Base-by-base conservation (phyloP, 2,797 vertebrate genomes). In the Rachycentron canadum region DNA sequence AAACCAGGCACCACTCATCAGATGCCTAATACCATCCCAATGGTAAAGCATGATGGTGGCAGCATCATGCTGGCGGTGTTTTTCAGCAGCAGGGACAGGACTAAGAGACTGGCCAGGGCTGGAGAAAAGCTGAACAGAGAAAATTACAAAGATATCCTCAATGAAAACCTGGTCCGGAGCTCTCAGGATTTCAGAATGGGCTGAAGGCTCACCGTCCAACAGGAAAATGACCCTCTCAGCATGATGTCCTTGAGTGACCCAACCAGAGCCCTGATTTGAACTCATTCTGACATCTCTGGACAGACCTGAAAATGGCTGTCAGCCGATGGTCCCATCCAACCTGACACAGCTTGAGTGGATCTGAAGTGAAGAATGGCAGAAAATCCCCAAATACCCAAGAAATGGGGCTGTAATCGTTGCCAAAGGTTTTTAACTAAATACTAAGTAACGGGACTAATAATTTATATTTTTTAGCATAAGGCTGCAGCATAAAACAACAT, bases 381-480 rank as follows among this genome's bases (percentile, higher is more conserved):
- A 47, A 47, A 47, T 47, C 43, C 43, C 8, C 8, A 21, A 43
- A 43, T 43, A 9, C 36, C 45, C 38, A 40, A 40, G 12, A 40
- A 9, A 10, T 41, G 40, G 64, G 53, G 52, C 45, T 40, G 69
- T 34, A 55, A 69, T 55, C 2, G 7, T 36, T 60, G 45, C 26
- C 41, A 67, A 62, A 79, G 76, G 41, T 45, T 41, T 38, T 66
- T 41, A 50, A 43, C 53, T 0, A 19, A n/a, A 7, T 34, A 34
- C 34, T 56, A 58, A 67, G 40, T 49, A 47, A 50, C 28, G 47
- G 30, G 16, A 38, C 5, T 62, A 36, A 47, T 21, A 38, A 38
- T 38, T 38, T 38, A 43, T 5, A 43, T 16, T 1, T 17, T 43
- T 43, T 17, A 45, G 19, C 43, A 45, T 2, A 13, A 43, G 40